Base-by-base conservation (phyloP, 2,888 invertebrate species). In the Melanostoma scalare region DNA sequence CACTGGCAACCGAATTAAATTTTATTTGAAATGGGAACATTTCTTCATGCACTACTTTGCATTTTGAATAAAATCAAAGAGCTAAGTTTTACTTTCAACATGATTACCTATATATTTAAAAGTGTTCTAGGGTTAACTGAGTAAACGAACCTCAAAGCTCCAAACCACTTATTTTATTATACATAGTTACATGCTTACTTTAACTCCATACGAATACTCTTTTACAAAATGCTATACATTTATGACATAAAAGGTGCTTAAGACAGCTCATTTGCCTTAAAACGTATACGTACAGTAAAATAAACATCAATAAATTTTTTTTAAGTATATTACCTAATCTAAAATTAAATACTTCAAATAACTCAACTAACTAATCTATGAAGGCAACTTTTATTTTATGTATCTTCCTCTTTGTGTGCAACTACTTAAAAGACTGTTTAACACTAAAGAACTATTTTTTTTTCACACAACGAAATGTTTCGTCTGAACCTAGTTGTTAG, bases 391-490 rank as follows among this genome's bases (percentile, higher is more conserved):
- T 42, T 6, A 56, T 48, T 33, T 68, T 38, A 63, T 42, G 60
- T 65, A 50, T 67, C 68, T 44, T 79, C 75, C 67, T 84, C 60
- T 79, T 74, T 75, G 67, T 75, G 79, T 71, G 71, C 73, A 75
- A 65, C 63, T 61, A 55, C 4, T 53, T 8, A 40, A 84, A 84
- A 84, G 84, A 84, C 84, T 84, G 84, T 56, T 84, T 74, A 71
- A 75, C 74, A 84, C 79, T 84, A 84, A 84, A 84, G 84, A 79
- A 71, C 52, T 61, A 53, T 42, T 65, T 81, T 20, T 52, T 61
- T 42, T n/a, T 71, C 65, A 67, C 56, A 40, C 50, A 63, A 46
- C 38, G 63, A 33, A 58, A 46, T 20, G 36, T 74, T 56, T 60
- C 40, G 36, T 68, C 67, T 46, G 42, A 50, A 42, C 10, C 1